Evolutionary conservation across 2,888 invertebrate species (phyloP), one percentile per base, ranked within the genome.

Genomic region (Athrips mouffetella): DNA sequence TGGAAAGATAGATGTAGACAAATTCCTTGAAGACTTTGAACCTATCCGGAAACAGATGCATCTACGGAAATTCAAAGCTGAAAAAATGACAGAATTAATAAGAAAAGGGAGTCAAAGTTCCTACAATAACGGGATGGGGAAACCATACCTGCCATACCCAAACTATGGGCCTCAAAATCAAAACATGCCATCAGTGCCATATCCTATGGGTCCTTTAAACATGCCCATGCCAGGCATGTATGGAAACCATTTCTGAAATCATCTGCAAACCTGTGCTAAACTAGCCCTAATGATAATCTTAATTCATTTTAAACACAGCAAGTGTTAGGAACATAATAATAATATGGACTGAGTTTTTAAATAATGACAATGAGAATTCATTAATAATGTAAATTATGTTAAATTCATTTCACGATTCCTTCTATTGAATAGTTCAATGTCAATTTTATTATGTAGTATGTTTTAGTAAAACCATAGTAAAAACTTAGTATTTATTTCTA

Each of bases 61-160:
- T 42, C 55, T 86, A 92, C 90, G 97, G 44, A 93, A 96, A 71
- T 93, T 98, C 8, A 98, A 98, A 86, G 93, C 96, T 0, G 98
- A 99, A 57, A 98, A 98, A 87, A 93, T 99, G 93, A 89, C 91
- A 41, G 95, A 96, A 67, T 76, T 96, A 8, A 82, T 94, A 21
- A 71, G 82, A 58, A 73, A 76, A 31, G 78, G 82, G 2, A 73
- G 56, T 50, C 79, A 80, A 56, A 71, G 64, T 65, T 65, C 74
- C 1, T 84, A 74, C 53, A 83, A 82, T 1, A 87, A 87, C 66
- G 85, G 85, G 13, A 60, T 70, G 30, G 60, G 76, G 4, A 85
- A 78, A 50, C 85, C 82, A n/a, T 85, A 81, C 46, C 56, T 86
- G 47, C 88, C 88, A 5, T 86, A 88, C 45, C 86, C 86, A 0